Percentiles rank a stretch among this genome's conserved stretches.
Evolutionary conservation across 2,888 invertebrate species (phyloP).

Genomic region (Archips crataeganus): DNA sequence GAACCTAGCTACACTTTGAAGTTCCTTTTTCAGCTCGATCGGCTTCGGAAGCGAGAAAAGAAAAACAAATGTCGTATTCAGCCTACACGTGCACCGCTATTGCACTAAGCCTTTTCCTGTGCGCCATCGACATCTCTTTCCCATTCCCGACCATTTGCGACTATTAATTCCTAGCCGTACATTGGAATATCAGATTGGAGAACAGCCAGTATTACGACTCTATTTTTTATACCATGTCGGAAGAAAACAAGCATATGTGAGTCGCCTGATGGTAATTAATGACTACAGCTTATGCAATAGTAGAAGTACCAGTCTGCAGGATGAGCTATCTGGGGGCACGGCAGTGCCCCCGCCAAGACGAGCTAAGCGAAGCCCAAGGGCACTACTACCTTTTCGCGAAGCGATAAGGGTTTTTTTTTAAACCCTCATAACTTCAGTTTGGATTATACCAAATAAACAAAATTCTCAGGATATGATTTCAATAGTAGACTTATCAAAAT

Average conservation of each 20-base stretch:
- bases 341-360: too few relatives aligned
- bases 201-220: conserved; percentile 24
- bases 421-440: too few relatives aligned
- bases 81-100: conserved; percentile 24
- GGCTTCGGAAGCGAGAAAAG: conserved; percentile 27
- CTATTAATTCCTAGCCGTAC: conserved; percentile 34
- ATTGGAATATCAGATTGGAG: conserved; percentile 39
- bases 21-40: conserved; percentile 24
- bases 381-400: too few relatives aligned
- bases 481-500: too few relatives aligned
- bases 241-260: neutral
- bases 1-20: conserved; percentile 11
- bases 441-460: too few relatives aligned
- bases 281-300: neutral
- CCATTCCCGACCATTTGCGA: conserved; percentile 35
- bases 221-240: neutral
- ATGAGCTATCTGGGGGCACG: too few relatives aligned
- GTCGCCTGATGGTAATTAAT: neutral
- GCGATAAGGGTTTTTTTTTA: too few relatives aligned
- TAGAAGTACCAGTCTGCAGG: too few relatives aligned
- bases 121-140: conserved; percentile 30
- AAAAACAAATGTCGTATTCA: conserved; percentile 31
- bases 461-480: too few relatives aligned
- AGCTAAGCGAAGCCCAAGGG: too few relatives aligned
- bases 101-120: conserved; percentile 36